Percentiles rank a stretch among this genome's conserved stretches.
phyloP scores from a whole-genome alignment of 30 jellyfish, hydroid and myxozoan species.

The Hydra vulgaris region DNA sequence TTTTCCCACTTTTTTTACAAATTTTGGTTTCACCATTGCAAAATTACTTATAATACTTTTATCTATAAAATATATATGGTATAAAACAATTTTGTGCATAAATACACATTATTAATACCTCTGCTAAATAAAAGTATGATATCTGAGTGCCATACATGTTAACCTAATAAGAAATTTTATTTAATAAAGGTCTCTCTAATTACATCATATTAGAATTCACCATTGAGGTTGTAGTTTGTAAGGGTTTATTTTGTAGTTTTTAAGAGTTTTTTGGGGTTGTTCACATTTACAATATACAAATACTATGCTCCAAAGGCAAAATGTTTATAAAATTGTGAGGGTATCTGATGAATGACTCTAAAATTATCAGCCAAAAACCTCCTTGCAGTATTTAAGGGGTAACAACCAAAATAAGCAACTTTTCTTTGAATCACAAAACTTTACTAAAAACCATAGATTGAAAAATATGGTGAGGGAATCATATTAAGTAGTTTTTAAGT shows the following conservation, averaged over 20 bases:
- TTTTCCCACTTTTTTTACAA: background rate
- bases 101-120: background rate
- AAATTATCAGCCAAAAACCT: background rate
- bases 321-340: background rate
- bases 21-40: slow-evolving; percentile 10
- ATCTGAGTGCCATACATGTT: background rate
- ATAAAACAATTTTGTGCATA: background rate
- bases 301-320: background rate
- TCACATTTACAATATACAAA: background rate
- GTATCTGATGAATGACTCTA: background rate
- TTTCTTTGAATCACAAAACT: background rate
- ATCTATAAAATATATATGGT: background rate
- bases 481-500: background rate
- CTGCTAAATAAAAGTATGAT: background rate
- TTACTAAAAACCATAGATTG: background rate
- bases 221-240: background rate
- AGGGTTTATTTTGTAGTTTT: slow-evolving; percentile 5
- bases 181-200: background rate
- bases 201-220: background rate
- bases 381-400: slow-evolving; percentile 2
- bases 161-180: background rate
- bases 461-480: slow-evolving; percentile 9
- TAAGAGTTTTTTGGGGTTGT: background rate
- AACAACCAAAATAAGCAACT: background rate
- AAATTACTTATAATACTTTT: background rate